Evolutionary conservation across 2,888 invertebrate species (phyloP), one percentile per base, ranked within the genome.

Genomic region (Cantharis nigra): DNA sequence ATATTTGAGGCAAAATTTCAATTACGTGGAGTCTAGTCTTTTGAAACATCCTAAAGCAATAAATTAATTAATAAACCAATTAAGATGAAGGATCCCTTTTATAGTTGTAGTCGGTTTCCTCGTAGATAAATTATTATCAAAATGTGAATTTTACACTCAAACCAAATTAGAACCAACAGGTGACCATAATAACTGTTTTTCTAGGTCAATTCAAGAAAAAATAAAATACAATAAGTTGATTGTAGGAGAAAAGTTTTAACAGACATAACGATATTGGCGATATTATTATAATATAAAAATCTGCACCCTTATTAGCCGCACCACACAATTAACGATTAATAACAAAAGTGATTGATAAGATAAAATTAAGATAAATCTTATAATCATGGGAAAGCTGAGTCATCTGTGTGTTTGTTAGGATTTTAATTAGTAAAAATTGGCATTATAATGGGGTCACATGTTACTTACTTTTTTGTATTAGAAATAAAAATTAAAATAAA

Each of bases 361-460:
- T 67, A 67, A 67, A 67, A 26, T 67, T 23, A 67, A 20, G 65
- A 67, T 67, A 67, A 67, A 23, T 67, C 18, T 67, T 26, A 67
- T 26, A 67, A 67, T 23, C 13, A 67, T 67, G 20, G 26, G 23
- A 20, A 20, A 26, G 20, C n/a, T 67, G 20, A 67, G 65, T 67
- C 65, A 67, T 67, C 26, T 67, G 49, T 69, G 26, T 69, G 30
- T 69, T 33, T 69, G 71, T 71, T 71, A n/a, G 23, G 65, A 67
- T 67, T 67, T 67, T 67, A 64, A 72, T 64, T 63, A 20, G 49
- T 23, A 64, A 62, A 71, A 64, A 64, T 20, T 20, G 20, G 69
- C 18, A 30, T 69, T 77, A 79, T 80, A 87, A 87, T 87, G 86
- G 87, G 90, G 90, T 90, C 90, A 90, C 89, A 90, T 90, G 89